phyloP scores from a whole-genome alignment of 2,797 vertebrate genomes.

The Pangasius larnaudii region DNA sequence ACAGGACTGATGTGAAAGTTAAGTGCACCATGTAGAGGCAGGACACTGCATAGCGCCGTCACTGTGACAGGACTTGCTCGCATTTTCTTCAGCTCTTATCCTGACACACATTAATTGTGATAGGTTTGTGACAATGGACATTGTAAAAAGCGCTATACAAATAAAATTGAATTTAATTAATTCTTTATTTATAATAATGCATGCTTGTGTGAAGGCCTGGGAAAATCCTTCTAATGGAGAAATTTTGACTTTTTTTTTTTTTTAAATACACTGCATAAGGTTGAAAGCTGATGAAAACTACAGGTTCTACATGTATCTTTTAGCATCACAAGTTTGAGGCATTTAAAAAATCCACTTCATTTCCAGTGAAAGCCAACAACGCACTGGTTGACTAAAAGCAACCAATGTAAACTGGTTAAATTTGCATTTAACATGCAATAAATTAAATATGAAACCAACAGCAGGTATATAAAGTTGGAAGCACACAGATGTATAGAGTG shows the following conservation, averaged over 20 bases:
- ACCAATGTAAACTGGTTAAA: neutral
- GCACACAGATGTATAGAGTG: neutral
- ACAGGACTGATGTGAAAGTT: neutral
- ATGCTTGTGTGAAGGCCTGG: neutral
- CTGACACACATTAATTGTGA: no score
- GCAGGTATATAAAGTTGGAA: neutral
- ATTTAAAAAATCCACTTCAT: neutral
- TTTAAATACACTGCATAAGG: neutral
- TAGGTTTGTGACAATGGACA: no score
- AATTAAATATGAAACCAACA: neutral
- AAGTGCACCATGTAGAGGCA: neutral
- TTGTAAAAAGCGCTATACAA: no score
- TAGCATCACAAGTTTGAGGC: neutral
- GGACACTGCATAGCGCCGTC: neutral
- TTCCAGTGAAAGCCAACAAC: neutral
- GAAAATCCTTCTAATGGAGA: neutral
- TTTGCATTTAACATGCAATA: neutral
- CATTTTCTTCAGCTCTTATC: neutral
- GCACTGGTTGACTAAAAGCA: neutral
- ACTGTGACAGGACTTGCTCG: neutral
- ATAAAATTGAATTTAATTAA: neutral
- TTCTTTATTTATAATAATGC: neutral
- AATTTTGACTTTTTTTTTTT: neutral
- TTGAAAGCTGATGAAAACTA: no score
- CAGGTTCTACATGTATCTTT: neutral